phyloP scores from a whole-genome alignment of 2,797 vertebrate species.

The Chloroceryle inda region DNA sequence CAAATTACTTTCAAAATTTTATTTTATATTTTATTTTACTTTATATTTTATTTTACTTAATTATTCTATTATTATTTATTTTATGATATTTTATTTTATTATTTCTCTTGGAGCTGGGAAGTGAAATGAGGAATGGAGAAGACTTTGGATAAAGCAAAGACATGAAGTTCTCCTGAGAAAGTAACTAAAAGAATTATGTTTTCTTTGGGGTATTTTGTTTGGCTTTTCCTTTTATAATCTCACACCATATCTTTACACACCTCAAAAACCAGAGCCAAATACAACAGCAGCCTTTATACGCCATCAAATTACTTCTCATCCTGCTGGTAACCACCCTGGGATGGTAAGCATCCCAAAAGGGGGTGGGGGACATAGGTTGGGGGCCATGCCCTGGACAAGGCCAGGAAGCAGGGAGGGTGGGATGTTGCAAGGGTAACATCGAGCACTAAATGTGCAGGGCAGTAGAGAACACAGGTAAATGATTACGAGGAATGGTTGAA shows the following conservation, averaged over 20 bases:
- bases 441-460: neutral
- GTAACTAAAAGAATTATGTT: neutral
- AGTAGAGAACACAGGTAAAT: neutral
- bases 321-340: neutral
- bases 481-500: neutral
- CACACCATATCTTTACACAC: neutral
- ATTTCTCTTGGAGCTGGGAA: neutral
- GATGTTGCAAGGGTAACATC: rapidly evolving
- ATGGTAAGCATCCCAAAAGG: neutral
- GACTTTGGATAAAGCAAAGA: neutral
- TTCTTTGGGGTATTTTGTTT: neutral
- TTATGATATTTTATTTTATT: neutral
- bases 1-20: neutral
- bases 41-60: neutral
- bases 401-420: rapidly evolving
- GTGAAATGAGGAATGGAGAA: neutral
- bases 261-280: neutral
- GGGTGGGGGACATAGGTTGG: neutral
- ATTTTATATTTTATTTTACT: neutral
- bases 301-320: neutral
- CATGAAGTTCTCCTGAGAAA: neutral
- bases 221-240: neutral
- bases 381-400: neutral
- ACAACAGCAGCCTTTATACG: neutral
- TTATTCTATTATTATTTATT: neutral